phyloP scores from a whole-genome alignment of 2,888 invertebrate genomes.

The Pogonocherus hispidulus region DNA sequence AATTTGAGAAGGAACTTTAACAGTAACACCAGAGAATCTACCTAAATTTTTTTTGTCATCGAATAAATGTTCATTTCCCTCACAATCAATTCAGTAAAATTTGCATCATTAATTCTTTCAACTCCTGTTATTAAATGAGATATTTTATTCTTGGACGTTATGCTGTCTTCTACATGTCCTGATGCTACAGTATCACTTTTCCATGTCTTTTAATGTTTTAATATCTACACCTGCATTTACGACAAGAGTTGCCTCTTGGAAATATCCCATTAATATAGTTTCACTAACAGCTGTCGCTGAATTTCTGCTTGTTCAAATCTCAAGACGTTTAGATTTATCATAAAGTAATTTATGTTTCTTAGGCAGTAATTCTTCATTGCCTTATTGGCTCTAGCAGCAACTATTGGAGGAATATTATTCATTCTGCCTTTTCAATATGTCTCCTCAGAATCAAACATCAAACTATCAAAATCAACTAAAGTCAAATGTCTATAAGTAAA shows the following conservation, averaged over 20 bases:
- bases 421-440: not conserved
- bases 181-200: not conserved
- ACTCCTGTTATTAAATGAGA: not conserved
- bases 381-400: not conserved
- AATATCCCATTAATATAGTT: not conserved
- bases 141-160: not conserved
- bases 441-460: not conserved
- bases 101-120: not conserved
- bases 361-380: not conserved
- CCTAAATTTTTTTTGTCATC: not conserved
- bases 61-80: not conserved
- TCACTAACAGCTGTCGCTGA: not conserved
- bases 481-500: too few relatives aligned
- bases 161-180: not conserved
- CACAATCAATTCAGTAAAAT: not conserved
- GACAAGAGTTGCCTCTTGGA: too few relatives aligned
- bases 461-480: not conserved
- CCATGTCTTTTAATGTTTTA: not conserved
- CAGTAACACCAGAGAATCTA: too few relatives aligned
- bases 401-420: not conserved
- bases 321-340: not conserved
- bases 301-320: not conserved
- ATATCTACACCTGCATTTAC: too few relatives aligned
- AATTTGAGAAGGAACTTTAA: not conserved
- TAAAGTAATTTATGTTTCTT: not conserved